Evolutionary conservation across 2,797 vertebrate genomes (phyloP).

Genomic region (Megaceryle alcyon): DNA sequence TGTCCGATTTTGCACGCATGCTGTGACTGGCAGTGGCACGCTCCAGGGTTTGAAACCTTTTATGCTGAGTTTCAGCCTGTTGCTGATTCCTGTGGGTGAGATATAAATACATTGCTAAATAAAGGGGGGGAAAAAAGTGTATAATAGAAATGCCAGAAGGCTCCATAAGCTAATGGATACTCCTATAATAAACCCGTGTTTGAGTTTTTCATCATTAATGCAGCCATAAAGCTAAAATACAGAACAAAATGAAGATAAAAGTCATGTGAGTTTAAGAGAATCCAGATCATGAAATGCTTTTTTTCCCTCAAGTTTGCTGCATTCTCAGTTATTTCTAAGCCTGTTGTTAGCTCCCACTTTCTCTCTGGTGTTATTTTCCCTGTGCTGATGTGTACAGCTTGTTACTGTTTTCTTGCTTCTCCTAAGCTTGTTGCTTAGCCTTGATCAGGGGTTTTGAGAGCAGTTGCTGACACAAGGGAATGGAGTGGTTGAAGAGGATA

Average conservation of each 20-base stretch:
- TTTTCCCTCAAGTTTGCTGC: neutral
- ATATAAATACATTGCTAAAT: neutral
- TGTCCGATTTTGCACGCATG: neutral
- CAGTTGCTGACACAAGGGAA: neutral
- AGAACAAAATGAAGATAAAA: neutral
- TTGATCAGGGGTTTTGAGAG: neutral
- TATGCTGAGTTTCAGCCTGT: constrained; percentile 38
- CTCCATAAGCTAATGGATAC: constrained; percentile 39
- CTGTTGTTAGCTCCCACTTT: neutral
- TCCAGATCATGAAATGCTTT: neutral
- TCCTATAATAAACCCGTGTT: neutral
- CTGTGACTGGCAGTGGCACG: constrained; percentile 10
- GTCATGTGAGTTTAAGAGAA: neutral
- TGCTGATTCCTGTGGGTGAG: constrained; percentile 28
- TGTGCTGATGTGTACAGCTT: neutral
- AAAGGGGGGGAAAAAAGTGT: neutral
- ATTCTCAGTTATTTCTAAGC: neutral
- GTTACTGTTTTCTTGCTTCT: neutral
- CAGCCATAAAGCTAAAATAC: neutral
- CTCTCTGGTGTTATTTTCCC: neutral
- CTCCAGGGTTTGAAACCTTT: constrained; percentile 57
- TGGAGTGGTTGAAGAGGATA: neutral
- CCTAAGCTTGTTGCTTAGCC: neutral
- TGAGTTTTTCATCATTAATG: constrained; percentile 13
- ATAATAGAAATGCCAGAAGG: constrained; percentile 49